Conservation (phyloP, 2,113 vertebrate genomes). For the Tyto alba region DNA sequence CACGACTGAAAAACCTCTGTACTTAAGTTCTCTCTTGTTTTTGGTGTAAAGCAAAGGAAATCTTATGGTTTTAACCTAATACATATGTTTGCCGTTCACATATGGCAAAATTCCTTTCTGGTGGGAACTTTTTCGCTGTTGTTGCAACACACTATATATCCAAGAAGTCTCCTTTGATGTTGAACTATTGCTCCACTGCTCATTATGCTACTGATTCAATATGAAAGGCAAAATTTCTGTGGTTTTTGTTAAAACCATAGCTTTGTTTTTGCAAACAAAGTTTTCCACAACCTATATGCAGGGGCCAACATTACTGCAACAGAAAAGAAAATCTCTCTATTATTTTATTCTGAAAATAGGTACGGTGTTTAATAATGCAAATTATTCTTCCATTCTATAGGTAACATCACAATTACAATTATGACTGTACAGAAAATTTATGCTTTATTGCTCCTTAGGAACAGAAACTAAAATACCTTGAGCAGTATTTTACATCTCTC, state of each 20-base stretch:
- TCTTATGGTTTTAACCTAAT: slow-evolving; percentile 64
- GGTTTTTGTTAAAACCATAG: slow-evolving; percentile 40
- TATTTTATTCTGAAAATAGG: background rate
- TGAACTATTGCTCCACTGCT: slow-evolving; percentile 37
- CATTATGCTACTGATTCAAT: slow-evolving; percentile 76
- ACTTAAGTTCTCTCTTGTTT: background rate
- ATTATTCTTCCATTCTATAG: background rate
- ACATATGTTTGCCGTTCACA: slow-evolving; percentile 54
- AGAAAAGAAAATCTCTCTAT: background rate
- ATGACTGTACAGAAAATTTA: slow-evolving; percentile 1
- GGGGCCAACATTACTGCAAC: background rate
- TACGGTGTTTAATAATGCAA: background rate
- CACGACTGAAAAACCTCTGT: background rate
- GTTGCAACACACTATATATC: slow-evolving; percentile 74
- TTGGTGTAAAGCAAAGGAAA: slow-evolving; percentile 70
- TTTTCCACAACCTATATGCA: slow-evolving; percentile 5
- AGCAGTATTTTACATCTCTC: background rate
- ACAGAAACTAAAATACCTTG: background rate
- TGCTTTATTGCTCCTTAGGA: slow-evolving; percentile 1
- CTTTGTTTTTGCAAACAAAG: slow-evolving; percentile 42
- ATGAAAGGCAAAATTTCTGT: slow-evolving; percentile 56
- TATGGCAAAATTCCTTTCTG: slow-evolving; percentile 61
- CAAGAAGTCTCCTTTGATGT: slow-evolving; percentile 70
- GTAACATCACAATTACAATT: background rate
- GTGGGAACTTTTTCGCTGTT: slow-evolving; percentile 58